Base-by-base conservation (phyloP, 2,888 invertebrate species). In the Pheosia tremula region DNA sequence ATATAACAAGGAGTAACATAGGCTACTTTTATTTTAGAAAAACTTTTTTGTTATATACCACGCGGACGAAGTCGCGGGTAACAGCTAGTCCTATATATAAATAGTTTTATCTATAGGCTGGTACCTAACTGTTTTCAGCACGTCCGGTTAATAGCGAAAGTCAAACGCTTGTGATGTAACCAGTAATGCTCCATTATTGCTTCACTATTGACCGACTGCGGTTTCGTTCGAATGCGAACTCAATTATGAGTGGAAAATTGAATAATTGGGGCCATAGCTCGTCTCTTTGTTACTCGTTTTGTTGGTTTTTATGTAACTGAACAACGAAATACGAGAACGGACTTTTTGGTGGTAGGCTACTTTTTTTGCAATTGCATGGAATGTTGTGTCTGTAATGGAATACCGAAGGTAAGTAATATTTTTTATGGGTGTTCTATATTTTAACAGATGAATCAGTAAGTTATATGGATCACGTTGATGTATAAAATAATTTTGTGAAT, bases 91-190 rank as follows among this genome's bases (percentile, higher is more conserved):
- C 24, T 24, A 24, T 24, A 24, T 24, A 47, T n/a, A n/a, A 45
- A 45, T 45, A 45, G 10, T 45, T 45, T 9, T 10, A 10, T 45
- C 5, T 45, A 45, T 10, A 45, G 9, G 3, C 13, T 13, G 13
- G 49, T 49, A 24, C 50, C 7, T 50, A 24, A 24, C 5, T 50
- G 50, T 50, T 55, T 6, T 13, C 39, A 9, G n/a, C 13, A 39
- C 55, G 55, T 55, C 39, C 55, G 38, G 39, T 39, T n/a, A 3
- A n/a, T n/a, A 39, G 53, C 60, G 65, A 66, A 66, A 74, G 63
- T 63, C 7, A 56, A 63, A 56, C 61, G 10, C 11, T 6, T 4
- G 39, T 55, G 38, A 55, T 39, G 39, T 55, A 55, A 55, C 39
- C 11, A 13, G 39, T 55, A 55, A 39, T 39, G 10, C 11, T 5